Conservation (phyloP, 2,888 invertebrate genomes). For the Metellina segmentata region DNA sequence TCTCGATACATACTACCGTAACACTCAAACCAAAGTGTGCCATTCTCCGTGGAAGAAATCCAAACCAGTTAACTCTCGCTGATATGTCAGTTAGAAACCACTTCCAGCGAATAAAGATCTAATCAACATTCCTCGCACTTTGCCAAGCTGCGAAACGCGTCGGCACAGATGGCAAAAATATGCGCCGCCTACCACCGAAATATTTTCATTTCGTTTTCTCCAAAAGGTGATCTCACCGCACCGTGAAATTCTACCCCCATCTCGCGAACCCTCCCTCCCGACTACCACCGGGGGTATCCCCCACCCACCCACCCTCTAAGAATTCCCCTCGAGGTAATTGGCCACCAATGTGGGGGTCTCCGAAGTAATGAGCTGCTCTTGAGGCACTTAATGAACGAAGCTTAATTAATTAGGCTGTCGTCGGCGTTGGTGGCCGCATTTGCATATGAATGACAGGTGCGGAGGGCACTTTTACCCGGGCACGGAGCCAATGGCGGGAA, state of each 20-base stretch:
- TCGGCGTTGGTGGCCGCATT: slow-evolving; percentile 48
- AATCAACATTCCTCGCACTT: neutral
- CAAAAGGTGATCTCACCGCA: neutral
- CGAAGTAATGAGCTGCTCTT: slow-evolving; percentile 74
- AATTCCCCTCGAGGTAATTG: slow-evolving; percentile 35
- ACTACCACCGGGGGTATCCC: neutral
- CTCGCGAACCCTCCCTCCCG: neutral
- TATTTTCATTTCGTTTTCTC: neutral
- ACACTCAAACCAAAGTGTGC: neutral
- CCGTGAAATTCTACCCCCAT: slow-evolving; percentile 28
- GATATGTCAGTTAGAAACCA: slow-evolving; percentile 5
- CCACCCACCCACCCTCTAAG: neutral
- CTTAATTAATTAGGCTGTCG: slow-evolving; percentile 75
- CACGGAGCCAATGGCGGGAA: slow-evolving; percentile 72
- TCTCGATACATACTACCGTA: too few species aligned
- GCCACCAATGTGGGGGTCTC: slow-evolving; percentile 42
- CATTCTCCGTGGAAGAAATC: neutral
- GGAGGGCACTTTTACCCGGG: slow-evolving; percentile 77
- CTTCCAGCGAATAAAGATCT: neutral
- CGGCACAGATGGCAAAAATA: neutral
- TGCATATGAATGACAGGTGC: slow-evolving; percentile 73
- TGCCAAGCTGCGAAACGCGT: neutral
- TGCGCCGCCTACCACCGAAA: neutral
- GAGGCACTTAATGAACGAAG: slow-evolving; percentile 70
- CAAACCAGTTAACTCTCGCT: neutral